These are phyloP conservation scores for Cosmorhoe ocellata DNA, from an alignment of 2,888 invertebrate species.

Conservation along the genomic window DNA sequence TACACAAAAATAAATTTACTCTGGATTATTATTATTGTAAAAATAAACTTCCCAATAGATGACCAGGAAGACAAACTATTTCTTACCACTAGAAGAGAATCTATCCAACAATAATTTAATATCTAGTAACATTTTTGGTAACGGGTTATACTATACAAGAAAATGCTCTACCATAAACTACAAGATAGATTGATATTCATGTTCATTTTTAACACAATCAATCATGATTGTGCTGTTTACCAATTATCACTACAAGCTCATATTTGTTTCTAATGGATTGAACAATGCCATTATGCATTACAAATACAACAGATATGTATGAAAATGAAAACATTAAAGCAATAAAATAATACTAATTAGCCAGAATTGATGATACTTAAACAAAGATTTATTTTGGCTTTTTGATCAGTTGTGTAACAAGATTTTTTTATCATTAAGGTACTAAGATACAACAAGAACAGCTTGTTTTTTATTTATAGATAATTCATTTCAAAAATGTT, in stretches of 20 bases:
- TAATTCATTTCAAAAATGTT: too few relatives aligned
- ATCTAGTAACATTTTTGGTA: slow-evolving; percentile 77
- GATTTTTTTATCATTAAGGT: too few relatives aligned
- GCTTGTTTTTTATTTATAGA: too few relatives aligned
- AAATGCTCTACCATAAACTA: slow-evolving; percentile 44
- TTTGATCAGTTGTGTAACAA: too few relatives aligned
- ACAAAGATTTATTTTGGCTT: too few relatives aligned
- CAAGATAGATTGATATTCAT: slow-evolving; percentile 2
- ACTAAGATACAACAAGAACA: too few relatives aligned
- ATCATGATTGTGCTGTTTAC: slow-evolving; percentile 25
- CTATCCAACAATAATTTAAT: slow-evolving; percentile 67
- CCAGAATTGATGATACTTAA: not conserved
- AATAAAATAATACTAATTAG: slow-evolving; percentile 8
- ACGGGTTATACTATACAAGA: slow-evolving; percentile 67
- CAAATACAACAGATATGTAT: not conserved
- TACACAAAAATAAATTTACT: slow-evolving; percentile 79
- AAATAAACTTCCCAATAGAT: slow-evolving; percentile 75
- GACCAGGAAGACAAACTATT: slow-evolving; percentile 72
- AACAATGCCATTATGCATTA: too few relatives aligned
- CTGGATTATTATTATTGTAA: slow-evolving; percentile 66
- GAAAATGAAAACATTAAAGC: not conserved
- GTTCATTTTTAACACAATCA: slow-evolving; percentile 26
- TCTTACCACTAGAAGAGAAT: slow-evolving; percentile 63
- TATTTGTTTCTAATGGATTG: slow-evolving; percentile 35
- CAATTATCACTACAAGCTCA: slow-evolving; percentile 50